A percentile compares a stretch with the other conserved stretches of the same genome.
These are phyloP conservation scores for Pseudochirops corinnae DNA, from an alignment of 2,797 vertebrate genomes.

Conservation along the genomic window DNA sequence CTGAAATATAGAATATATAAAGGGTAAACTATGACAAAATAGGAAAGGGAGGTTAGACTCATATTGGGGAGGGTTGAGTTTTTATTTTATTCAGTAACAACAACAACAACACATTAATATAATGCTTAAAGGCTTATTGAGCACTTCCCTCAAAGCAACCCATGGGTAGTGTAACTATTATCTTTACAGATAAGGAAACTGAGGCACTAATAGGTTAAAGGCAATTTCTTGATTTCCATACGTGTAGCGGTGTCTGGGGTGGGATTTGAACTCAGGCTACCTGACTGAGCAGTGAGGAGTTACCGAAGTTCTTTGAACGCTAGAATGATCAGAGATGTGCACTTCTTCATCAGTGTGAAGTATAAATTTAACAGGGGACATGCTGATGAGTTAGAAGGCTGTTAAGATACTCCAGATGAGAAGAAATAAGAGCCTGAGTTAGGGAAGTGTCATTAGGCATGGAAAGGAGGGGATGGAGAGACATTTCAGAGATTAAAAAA, in stretches of 20 bases:
- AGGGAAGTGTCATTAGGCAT: neutral
- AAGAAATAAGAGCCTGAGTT: neutral
- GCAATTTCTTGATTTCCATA: neutral
- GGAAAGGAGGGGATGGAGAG: neutral
- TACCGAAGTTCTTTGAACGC: neutral
- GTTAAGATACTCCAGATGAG: neutral
- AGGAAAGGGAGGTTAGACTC: neutral
- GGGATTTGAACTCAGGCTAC: neutral
- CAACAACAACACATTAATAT: neutral
- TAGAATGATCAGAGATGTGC: neutral
- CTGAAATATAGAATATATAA: neutral
- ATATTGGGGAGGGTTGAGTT: neutral
- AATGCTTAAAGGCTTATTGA: neutral
- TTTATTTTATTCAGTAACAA: neutral
- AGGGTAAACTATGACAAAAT: neutral
- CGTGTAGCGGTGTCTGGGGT: neutral
- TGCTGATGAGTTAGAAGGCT: neutral
- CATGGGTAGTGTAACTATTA: neutral
- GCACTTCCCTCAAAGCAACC: no score
- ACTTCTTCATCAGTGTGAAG: neutral
- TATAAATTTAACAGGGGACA: neutral
- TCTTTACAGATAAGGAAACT: neutral
- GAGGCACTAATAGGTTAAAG: neutral
- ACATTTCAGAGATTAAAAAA: neutral
- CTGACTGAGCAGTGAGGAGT: neutral